Evolutionary conservation across 2,113 vertebrate species (phyloP).

Genomic region (Malurus cyaneus): DNA sequence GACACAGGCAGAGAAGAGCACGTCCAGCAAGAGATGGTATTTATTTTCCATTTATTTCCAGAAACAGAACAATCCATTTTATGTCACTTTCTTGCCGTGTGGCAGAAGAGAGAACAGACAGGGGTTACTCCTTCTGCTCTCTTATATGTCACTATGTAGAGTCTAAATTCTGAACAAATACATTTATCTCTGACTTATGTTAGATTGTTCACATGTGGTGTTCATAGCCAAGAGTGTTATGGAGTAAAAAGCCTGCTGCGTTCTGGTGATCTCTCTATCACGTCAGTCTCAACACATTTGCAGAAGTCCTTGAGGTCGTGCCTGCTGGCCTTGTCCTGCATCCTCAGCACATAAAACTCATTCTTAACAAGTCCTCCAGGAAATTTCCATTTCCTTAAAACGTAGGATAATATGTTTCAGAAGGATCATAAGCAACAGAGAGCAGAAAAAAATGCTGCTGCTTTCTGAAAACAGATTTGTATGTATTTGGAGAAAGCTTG

Average conservation of each 20-base stretch:
- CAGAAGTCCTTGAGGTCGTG: neutral
- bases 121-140: neutral
- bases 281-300: neutral
- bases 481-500: neutral
- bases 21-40: neutral
- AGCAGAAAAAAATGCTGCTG: neutral
- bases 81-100: neutral
- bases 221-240: neutral
- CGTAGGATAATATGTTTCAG: neutral
- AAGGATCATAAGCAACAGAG: neutral
- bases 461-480: neutral
- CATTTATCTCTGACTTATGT: neutral
- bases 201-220: neutral
- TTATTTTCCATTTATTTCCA: neutral
- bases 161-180: neutral
- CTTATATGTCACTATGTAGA: neutral
- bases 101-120: neutral
- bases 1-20: neutral
- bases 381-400: neutral
- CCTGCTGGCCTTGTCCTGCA: neutral
- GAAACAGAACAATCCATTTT: neutral
- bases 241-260: neutral
- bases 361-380: neutral
- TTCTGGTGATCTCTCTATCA: neutral
- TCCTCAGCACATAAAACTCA: rapidly evolving